These are phyloP conservation scores for Spisula solida DNA, from an alignment of 2,888 invertebrate genomes.

Conservation along the genomic window DNA sequence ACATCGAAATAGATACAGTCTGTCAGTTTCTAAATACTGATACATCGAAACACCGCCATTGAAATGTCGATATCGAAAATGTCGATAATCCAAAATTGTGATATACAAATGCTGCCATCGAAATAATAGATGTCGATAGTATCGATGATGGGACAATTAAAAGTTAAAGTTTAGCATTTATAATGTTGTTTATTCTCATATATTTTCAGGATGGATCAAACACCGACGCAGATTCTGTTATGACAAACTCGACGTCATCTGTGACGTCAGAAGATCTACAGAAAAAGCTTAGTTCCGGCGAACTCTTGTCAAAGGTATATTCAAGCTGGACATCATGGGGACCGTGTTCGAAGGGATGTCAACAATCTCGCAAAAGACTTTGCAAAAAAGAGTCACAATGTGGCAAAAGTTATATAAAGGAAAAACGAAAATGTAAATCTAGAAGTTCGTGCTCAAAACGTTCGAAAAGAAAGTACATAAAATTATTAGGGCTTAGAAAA, in stretches of 20 bases:
- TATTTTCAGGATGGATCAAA: not conserved
- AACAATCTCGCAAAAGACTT: constrained; percentile 84
- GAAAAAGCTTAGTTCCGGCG: not conserved
- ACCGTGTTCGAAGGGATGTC: constrained; percentile 84
- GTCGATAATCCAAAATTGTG: too few relatives aligned
- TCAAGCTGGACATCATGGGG: constrained; percentile 85
- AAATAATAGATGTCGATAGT: too few relatives aligned
- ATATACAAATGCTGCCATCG: too few relatives aligned
- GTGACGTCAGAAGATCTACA: not conserved
- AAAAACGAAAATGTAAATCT: constrained; percentile 82
- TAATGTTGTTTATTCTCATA: too few relatives aligned
- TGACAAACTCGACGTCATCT: not conserved
- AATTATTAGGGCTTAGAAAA: constrained; percentile 75
- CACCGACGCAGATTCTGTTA: not conserved
- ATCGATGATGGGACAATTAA: too few relatives aligned
- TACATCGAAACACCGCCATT: too few relatives aligned
- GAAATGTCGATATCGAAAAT: too few relatives aligned
- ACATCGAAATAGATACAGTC: too few relatives aligned
- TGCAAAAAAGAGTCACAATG: constrained; percentile 81
- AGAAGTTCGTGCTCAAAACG: constrained; percentile 72
- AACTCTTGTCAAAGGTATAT: constrained; percentile 78
- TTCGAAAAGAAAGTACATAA: constrained; percentile 73
- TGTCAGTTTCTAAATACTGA: too few relatives aligned
- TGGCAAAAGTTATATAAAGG: constrained; percentile 82
- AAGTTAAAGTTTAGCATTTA: too few relatives aligned